Evolutionary conservation across 30 jellyfish, hydroid and myxozoan species (phyloP), one percentile per base, ranked within the genome.

Genomic region (Rhopilema esculentum): DNA sequence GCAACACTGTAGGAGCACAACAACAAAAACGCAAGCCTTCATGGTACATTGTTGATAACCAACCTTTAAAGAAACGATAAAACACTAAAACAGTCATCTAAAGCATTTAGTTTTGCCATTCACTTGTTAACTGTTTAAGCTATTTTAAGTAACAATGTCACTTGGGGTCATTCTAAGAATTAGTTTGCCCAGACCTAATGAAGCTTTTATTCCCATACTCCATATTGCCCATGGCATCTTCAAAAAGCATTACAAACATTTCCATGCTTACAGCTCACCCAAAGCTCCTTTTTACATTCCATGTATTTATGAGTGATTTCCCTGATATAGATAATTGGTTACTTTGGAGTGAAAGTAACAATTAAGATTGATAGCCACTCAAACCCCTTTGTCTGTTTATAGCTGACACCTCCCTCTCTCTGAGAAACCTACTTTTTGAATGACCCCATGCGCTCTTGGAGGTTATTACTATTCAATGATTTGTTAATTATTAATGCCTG

Each of bases 1-100:
- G 91, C 51, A 68, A 66, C 85, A 66, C 85, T 21, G 49, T 26
- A 66, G 91, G 91, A 70, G 29, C 85, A 49, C 75, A 82, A 75
- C 32, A 48, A 20, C 66, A 82, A 69, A 82, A 82, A 40, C 63
- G 91, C 61, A 33, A 82, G 30, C 88, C 69, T 19, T 82, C 87
- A 20, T 82, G 88, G 91, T 49, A 64, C 31, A n/a, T 12, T 52
- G 85, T 82, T 21, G 91, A 68, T 30, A 66, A 49, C 51, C 49
- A 28, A 16, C 83, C 89, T 19, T 64, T 57, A 4, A 29, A 25
- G 33, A 79, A 79, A 69, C 8, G 91, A 29, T n/a, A 49, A 19
- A 24, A n/a, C 73, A 17, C 29, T 63, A 63, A 19, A 63, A 63
- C 27, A 63, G 73, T 63, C 29, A 63, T 63, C 57, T 40, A 40